Percentiles rank a stretch among this genome's conserved stretches.
phyloP scores from a whole-genome alignment of 2,888 invertebrate species.

The Lacanobia oleracea region DNA sequence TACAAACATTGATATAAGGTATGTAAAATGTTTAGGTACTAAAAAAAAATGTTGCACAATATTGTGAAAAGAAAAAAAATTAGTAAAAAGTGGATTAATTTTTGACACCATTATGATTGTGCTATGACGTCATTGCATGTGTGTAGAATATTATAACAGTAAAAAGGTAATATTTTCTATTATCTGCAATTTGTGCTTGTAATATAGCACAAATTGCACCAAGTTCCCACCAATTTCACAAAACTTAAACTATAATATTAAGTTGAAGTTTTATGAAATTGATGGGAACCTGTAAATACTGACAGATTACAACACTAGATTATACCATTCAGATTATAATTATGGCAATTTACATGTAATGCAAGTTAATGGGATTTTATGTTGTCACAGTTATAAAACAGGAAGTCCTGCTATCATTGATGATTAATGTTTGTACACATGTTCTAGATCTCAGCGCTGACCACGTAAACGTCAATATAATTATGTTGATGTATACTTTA shows the following conservation, averaged over 20 bases:
- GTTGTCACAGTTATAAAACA: slow-evolving; percentile 32
- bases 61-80: too few species aligned
- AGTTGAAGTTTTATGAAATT: neutral
- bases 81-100: too few species aligned
- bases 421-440: slow-evolving; percentile 40
- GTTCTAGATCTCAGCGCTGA: slow-evolving; percentile 32
- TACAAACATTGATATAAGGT: too few species aligned
- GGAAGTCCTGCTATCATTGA: slow-evolving; percentile 47
- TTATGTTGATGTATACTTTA: slow-evolving; percentile 4
- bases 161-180: neutral
- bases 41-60: too few species aligned
- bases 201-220: too few species aligned
- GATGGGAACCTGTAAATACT: neutral
- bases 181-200: neutral
- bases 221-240: too few species aligned
- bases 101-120: too few species aligned
- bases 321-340: neutral
- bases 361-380: neutral
- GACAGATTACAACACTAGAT: neutral
- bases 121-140: neutral
- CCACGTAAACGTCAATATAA: slow-evolving; percentile 9
- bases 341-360: neutral
- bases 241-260: too few species aligned
- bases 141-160: too few species aligned
- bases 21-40: too few species aligned